A percentile compares a stretch with the other conserved stretches of the same genome.
phyloP scores from a whole-genome alignment of 2,888 invertebrate species.

The Stenotaenia linearis region DNA sequence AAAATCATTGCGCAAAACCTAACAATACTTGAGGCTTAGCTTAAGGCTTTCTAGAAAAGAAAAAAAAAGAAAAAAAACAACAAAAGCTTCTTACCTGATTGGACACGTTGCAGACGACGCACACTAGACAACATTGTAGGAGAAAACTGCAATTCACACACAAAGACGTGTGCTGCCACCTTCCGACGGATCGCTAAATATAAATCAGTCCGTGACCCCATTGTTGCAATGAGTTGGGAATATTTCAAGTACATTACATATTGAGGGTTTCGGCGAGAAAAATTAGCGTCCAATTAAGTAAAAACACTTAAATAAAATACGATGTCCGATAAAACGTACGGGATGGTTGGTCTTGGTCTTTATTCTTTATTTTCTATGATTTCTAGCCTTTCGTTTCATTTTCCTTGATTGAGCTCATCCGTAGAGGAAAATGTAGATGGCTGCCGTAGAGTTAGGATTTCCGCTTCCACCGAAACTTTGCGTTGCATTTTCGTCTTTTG shows the following conservation, averaged over 20 bases:
- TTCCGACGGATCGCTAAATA: neutral
- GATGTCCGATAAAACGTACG: too few relatives aligned
- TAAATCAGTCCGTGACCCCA: too few relatives aligned
- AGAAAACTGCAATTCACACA: neutral
- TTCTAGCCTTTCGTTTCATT: neutral
- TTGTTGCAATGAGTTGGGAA: too few relatives aligned
- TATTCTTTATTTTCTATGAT: neutral
- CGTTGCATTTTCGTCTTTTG: neutral
- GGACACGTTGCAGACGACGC: slow-evolving; percentile 12
- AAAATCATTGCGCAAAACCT: neutral
- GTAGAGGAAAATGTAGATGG: neutral
- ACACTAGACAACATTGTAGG: slow-evolving; percentile 17
- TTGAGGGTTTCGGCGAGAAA: too few relatives aligned
- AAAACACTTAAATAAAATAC: too few relatives aligned
- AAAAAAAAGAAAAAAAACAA: neutral
- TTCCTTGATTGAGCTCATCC: neutral
- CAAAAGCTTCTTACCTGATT: slow-evolving; percentile 5
- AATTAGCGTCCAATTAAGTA: too few relatives aligned
- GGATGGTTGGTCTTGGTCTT: neutral
- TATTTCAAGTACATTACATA: too few relatives aligned
- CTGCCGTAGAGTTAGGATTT: neutral
- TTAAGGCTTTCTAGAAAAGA: neutral
- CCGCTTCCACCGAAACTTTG: neutral
- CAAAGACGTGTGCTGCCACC: slow-evolving; percentile 2
- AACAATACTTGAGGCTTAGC: neutral